A percentile compares a stretch with the other conserved stretches of the same genome.
phyloP scores from a whole-genome alignment of 2,797 vertebrate species.

The Kryptolebias ocellatus region DNA sequence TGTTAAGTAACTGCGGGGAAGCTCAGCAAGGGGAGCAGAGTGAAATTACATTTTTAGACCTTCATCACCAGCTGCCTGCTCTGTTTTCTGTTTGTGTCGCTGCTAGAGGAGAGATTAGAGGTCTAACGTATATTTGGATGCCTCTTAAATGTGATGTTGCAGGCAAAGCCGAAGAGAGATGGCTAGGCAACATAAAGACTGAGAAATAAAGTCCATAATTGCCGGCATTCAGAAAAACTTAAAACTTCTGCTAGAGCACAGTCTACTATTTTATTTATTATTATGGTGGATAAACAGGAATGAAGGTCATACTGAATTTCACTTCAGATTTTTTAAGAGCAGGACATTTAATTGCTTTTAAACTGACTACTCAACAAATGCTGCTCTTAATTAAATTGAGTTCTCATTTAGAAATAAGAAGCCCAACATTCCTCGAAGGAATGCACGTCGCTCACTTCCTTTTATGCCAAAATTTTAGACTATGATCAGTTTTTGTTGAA shows the following conservation, averaged over 20 bases:
- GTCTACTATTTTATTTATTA: conserved; percentile 6
- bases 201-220: conserved; percentile 21
- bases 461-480: too few relatives aligned
- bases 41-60: conserved; percentile 75
- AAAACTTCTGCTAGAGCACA: conserved; percentile 10
- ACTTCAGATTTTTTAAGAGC: conserved; percentile 11
- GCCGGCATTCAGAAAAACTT: conserved; percentile 20
- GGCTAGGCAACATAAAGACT: conserved; percentile 12
- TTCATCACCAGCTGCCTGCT: conserved; percentile 65
- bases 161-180: conserved; percentile 41
- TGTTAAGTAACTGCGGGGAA: conserved; percentile 76
- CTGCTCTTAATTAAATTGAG: conserved; percentile 2
- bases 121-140: conserved; percentile 40
- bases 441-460: too few relatives aligned
- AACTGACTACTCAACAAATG: conserved; percentile 3
- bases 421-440: too few relatives aligned
- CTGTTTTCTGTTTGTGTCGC: conserved; percentile 54
- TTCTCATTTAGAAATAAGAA: not conserved
- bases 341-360: conserved; percentile 22
- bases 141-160: conserved; percentile 59
- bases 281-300: conserved; percentile 14
- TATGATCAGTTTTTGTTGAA: too few relatives aligned
- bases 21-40: conserved; percentile 55
- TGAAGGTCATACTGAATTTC: conserved; percentile 29
- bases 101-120: conserved; percentile 58